Conservation (phyloP, 2,888 invertebrate genomes). For the Parasteatoda lunata region DNA sequence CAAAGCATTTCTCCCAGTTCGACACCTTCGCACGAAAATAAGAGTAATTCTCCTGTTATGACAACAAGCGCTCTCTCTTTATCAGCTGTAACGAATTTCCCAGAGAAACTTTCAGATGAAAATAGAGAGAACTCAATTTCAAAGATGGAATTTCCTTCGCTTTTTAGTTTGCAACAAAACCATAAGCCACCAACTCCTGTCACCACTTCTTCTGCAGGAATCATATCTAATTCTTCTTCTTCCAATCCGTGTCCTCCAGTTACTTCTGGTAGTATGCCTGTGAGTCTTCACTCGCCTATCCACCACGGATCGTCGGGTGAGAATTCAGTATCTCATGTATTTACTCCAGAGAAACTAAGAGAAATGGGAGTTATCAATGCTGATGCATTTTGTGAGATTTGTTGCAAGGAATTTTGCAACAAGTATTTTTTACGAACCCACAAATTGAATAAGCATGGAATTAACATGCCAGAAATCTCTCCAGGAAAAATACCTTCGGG, state of each 20-base stretch:
- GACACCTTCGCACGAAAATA: conserved; percentile 61
- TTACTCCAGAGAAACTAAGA: conserved; percentile 83
- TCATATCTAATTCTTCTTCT: conserved; percentile 42
- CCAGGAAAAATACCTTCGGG: conserved; percentile 52
- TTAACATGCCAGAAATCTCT: conserved; percentile 70
- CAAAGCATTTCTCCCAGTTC: conserved; percentile 59
- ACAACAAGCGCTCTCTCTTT: conserved; percentile 57
- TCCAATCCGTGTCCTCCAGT: conserved; percentile 57
- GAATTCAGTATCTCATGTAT: conserved; percentile 71
- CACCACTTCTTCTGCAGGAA: conserved; percentile 29
- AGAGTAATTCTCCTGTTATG: conserved; percentile 66
- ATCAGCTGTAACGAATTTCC: conserved; percentile 50
- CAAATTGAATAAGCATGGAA: conserved; percentile 76
- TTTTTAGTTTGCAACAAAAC: conserved; percentile 60
- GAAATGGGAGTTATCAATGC: conserved; percentile 82
- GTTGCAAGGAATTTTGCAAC: conserved; percentile 77
- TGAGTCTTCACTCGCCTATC: conserved; percentile 52
- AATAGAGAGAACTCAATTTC: conserved; percentile 43
- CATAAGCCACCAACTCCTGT: conserved; percentile 41
- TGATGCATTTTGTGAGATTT: conserved; percentile 77
- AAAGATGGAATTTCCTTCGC: conserved; percentile 65
- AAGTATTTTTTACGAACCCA: conserved; percentile 77
- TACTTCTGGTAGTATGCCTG: conserved; percentile 37
- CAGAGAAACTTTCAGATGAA: conserved; percentile 61
- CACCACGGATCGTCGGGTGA: conserved; percentile 57